A percentile compares a stretch with the other conserved stretches of the same genome.
phyloP scores from a whole-genome alignment of 2,113 vertebrate species.

The Natator depressus region DNA sequence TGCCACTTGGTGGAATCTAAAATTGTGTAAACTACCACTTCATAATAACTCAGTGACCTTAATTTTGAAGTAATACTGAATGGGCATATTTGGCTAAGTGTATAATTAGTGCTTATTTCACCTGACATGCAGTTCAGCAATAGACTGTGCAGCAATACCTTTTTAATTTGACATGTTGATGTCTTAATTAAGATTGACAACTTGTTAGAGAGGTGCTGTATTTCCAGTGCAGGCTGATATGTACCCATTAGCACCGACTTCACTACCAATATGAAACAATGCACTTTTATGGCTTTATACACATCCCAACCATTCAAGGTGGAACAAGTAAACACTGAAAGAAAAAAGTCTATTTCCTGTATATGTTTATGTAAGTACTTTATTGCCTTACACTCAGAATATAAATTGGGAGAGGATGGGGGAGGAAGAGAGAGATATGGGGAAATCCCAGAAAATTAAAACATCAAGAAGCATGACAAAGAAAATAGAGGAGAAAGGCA shows the following conservation, averaged over 20 bases:
- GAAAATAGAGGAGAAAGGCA: background rate
- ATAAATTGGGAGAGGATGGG: background rate
- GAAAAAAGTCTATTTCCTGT: background rate
- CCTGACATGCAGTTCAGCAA: conserved; percentile 81
- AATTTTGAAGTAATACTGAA: conserved; percentile 76
- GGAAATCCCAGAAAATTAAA: background rate
- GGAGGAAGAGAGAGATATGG: background rate
- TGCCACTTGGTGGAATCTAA: conserved; percentile 85
- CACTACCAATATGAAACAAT: conserved; percentile 37
- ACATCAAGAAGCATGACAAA: background rate
- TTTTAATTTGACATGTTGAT: conserved; percentile 77
- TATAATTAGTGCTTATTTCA: conserved; percentile 85
- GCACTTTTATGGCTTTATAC: conserved; percentile 38
- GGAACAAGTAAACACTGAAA: background rate
- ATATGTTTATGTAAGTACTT: background rate
- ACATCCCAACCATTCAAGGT: conserved; percentile 9
- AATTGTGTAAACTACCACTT: conserved; percentile 80
- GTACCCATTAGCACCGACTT: conserved; percentile 51
- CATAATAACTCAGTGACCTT: conserved; percentile 80
- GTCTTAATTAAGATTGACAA: conserved; percentile 86
- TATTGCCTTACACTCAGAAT: background rate
- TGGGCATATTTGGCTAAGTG: conserved; percentile 76
- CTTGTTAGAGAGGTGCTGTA: conserved; percentile 73
- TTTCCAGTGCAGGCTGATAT: conserved; percentile 59
- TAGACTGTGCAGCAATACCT: conserved; percentile 77